Evolutionary conservation across 1,140 invertebrate genomes (phyloP), one percentile per base, ranked within the genome.

Genomic region (Dryas iulia): DNA sequence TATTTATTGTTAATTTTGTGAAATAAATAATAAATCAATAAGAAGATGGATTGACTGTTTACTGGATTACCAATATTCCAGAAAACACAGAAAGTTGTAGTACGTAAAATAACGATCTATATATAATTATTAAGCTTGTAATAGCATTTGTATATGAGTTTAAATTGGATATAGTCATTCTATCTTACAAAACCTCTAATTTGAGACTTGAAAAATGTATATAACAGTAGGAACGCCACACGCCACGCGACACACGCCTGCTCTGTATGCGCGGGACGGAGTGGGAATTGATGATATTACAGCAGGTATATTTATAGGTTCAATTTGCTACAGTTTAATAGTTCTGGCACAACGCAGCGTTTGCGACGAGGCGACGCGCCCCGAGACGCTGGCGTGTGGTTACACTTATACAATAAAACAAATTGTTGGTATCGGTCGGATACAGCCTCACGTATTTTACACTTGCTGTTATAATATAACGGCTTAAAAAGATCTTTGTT

Each of bases 291-390:
- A 47, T 47, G 39, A 47, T 47, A 47, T 47, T 47, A 47, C 39
- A 47, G 39, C 39, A 47, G 39, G 39, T 47, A 47, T 47, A 47
- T 47, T 47, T 47, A 47, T 47, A 47, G 39, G 18, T 47, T 47
- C 39, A 47, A 47, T 47, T 47, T 47, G 39, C 18, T 47, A 39
- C 39, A 47, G 39, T 47, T 47, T 47, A 47, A 47, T 47, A 47
- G 39, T 47, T 47, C 21, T 47, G 39, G 39, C 18, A 21, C 39
- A 21, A 21, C 7, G 18, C 39, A 18, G 39, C 39, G 39, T 47
- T 47, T 21, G 18, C 39, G n/a, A 35, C 33, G 39, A 18, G 7
- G 39, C 39, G n/a, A 47, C 39, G 39, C 39, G 39, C 6, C 7
- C n/a, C n/a, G n/a, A n/a, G n/a, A n/a, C n/a, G n/a, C n/a, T 47